Evolutionary conservation across 2,113 vertebrate species (phyloP).

Genomic region (Nibea albiflora): DNA sequence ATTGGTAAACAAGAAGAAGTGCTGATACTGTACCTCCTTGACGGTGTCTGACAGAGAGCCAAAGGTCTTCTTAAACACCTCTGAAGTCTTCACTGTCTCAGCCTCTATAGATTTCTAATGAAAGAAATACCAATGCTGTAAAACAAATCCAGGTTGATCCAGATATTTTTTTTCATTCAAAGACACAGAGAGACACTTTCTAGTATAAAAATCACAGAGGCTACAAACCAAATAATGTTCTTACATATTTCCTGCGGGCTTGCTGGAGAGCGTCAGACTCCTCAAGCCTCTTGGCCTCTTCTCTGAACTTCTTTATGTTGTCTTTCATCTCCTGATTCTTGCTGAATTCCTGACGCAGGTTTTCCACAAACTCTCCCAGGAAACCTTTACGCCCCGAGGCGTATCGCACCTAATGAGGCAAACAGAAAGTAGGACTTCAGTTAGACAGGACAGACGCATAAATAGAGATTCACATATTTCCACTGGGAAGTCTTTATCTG

Average conservation of each 20-base stretch:
- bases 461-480: not conserved
- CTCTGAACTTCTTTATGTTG: conserved; percentile 94
- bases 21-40: conserved; percentile 87
- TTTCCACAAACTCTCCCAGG: conserved; percentile 92
- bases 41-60: conserved; percentile 89
- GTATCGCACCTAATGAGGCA: conserved; percentile 74
- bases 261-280: conserved; percentile 94
- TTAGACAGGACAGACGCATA: not conserved
- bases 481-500: not conserved
- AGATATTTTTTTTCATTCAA: not conserved
- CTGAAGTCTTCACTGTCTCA: conserved; percentile 93
- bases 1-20: not conserved
- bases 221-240: conserved; percentile 25
- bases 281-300: conserved; percentile 93
- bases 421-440: conserved; percentile 9
- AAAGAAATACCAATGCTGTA: not conserved
- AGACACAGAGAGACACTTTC: not conserved
- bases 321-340: conserved; percentile 99
- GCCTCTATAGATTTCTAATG: conserved; percentile 94
- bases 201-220: not conserved
- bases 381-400: conserved; percentile 88
- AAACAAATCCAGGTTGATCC: not conserved
- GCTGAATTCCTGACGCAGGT: conserved; percentile 92
- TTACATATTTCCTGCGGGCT: conserved; percentile 95
- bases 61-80: conserved; percentile 92